Percentiles rank a stretch among this genome's conserved stretches.
These are phyloP conservation scores for Microplitis deprimator DNA, from an alignment of 2,888 invertebrate genomes.

Conservation along the genomic window DNA sequence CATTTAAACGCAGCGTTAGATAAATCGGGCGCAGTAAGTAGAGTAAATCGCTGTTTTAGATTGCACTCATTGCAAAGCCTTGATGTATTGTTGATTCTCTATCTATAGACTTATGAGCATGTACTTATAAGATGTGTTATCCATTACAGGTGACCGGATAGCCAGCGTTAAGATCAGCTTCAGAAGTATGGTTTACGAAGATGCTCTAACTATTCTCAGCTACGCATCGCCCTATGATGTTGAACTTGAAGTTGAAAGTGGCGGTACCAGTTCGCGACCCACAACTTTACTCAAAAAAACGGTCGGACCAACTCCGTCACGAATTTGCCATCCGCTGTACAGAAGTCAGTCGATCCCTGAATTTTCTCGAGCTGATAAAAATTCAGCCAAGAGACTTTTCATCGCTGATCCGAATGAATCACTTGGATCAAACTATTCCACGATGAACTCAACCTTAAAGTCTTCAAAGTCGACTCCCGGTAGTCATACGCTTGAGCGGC, in stretches of 20 bases:
- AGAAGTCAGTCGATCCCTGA: conserved; percentile 86
- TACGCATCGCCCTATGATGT: conserved; percentile 94
- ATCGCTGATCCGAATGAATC: conserved; percentile 70
- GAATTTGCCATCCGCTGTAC: conserved; percentile 83
- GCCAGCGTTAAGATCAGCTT: conserved; percentile 89
- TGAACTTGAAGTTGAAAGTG: conserved; percentile 81
- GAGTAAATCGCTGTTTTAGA: conserved; percentile 43
- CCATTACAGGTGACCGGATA: conserved; percentile 85
- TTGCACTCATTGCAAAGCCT: neutral
- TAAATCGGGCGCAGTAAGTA: conserved; percentile 48
- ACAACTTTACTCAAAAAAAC: conserved; percentile 69
- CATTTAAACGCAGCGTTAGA: conserved; percentile 40
- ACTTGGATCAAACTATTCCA: conserved; percentile 71
- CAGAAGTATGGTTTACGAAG: conserved; percentile 90
- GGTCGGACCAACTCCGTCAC: conserved; percentile 65
- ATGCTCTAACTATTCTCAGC: conserved; percentile 89
- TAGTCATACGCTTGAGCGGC: conserved; percentile 59
- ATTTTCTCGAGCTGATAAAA: conserved; percentile 76
- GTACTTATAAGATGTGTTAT: conserved; percentile 16
- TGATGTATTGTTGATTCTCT: neutral
- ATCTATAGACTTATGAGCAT: neutral
- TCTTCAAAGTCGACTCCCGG: conserved; percentile 63
- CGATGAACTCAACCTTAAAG: conserved; percentile 65
- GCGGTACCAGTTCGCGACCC: conserved; percentile 67
- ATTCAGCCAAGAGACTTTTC: conserved; percentile 67